A percentile compares a stretch with the other conserved stretches of the same genome.
Conservation (phyloP, 2,797 vertebrate genomes). For the Centroberyx gerrardi region DNA sequence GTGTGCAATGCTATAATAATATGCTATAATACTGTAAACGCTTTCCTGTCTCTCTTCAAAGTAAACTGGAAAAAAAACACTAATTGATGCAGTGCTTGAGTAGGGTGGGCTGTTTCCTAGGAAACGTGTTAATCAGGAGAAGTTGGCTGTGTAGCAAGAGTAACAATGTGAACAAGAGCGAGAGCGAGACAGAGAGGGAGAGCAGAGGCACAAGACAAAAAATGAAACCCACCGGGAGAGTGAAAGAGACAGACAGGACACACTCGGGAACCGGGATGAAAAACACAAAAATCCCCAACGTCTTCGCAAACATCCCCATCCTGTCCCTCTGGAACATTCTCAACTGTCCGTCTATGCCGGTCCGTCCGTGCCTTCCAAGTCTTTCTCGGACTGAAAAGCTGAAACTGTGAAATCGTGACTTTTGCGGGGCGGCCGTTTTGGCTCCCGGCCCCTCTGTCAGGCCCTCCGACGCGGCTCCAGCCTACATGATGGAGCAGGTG, state of each 20-base stretch:
- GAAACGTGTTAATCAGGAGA: not conserved
- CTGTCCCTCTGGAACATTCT: slow-evolving; percentile 14
- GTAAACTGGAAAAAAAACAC: slow-evolving; percentile 4
- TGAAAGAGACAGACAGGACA: slow-evolving; percentile 15
- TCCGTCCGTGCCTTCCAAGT: slow-evolving; percentile 41
- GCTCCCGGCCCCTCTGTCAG: slow-evolving; percentile 17
- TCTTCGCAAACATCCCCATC: slow-evolving; percentile 1
- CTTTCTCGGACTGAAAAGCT: slow-evolving; percentile 44
- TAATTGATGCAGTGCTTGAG: slow-evolving; percentile 1
- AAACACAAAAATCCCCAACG: not conserved
- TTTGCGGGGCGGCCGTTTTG: slow-evolving; percentile 23
- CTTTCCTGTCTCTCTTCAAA: not conserved
- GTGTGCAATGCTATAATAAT: not conserved
- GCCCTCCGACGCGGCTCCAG: not conserved
- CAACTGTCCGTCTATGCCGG: not conserved
- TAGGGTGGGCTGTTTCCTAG: not conserved
- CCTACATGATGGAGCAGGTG: slow-evolving; percentile 92
- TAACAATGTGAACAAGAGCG: not conserved
- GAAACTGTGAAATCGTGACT: slow-evolving; percentile 53
- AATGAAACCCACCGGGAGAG: not conserved
- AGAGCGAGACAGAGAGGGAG: not conserved
- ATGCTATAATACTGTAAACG: slow-evolving; percentile 10
- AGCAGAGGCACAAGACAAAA: slow-evolving; percentile 2
- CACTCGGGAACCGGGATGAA: slow-evolving; percentile 2
- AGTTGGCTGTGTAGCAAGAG: not conserved